Base-by-base conservation (phyloP, 2,113 vertebrate species). In the Dasyprocta punctata region DNA sequence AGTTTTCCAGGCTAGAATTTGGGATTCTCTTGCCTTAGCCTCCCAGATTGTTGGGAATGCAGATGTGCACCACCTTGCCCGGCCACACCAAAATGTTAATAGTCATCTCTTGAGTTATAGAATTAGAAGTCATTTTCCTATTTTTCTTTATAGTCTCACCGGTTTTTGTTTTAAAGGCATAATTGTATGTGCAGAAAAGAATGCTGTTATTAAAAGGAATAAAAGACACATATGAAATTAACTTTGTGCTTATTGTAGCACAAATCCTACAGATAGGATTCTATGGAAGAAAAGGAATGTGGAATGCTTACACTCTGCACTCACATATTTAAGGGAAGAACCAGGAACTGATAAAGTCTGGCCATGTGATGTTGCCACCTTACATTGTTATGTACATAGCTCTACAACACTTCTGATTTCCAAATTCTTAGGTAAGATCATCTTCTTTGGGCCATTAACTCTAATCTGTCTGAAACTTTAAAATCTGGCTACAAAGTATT, bases 171-270 rank as follows among this genome's bases (percentile, higher is more conserved):
- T 56, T 12, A 54, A 33, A 54, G 77, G 6, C 14, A 90, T 95
- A 90, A 63, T 88, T 89, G 49, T 19, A 58, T 96, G 28, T 47
- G 86, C 0, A 86, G 33, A 73, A 86, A 92, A 97, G 58, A 92
- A 63, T 73, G 0, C 82, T 92, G 2, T 47, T n/a, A 86, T 78
- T 89, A 69, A 86, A 88, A 82, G 69, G 30, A 94, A n/a, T 80
- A 92, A 88, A 92, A 88, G 90, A 11, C 6, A 89, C 52, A 83
- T 7, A 5, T 80, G 63, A 61, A 41, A 93, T 93, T 92, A 80
- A 67, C 81, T 95, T 96, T 77, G 41, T 97, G 24, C 96, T 92
- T 95, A 54, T 33, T 88, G 0, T 73, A 65, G 16, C 58, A 88
- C 24, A 88, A 84, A 7, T 81, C 71, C 96, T 96, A 28, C 71